Base-by-base conservation (phyloP, 2,888 invertebrate species). In the Tachina fera region DNA sequence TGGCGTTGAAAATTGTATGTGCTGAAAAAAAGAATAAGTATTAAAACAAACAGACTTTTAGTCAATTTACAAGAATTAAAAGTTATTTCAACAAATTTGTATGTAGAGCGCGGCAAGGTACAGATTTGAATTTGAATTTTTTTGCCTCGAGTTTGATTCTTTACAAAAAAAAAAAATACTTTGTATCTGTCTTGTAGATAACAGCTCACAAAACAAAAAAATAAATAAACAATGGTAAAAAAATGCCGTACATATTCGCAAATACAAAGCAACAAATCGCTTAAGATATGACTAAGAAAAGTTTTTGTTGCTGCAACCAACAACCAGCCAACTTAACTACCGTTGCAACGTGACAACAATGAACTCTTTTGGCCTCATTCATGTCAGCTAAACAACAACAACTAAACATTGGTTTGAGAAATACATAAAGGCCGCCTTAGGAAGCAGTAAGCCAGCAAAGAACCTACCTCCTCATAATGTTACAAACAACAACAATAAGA, bases 321-420 rank as follows among this genome's bases (percentile, higher is more conserved):
- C 71, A 79, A 56, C 71, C 74, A 81, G 74, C 51, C 56, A 81
- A 81, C 75, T 82, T 74, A 85, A 79, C 84, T 72, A 81, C 81
- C 85, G 85, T 85, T 86, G 85, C 85, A 87, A 85, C 87, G 87
- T 87, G 88, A 87, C 87, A 87, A 88, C 87, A 87, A 87, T 87
- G 87, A 88, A 88, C 87, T 87, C 85, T 87, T 86, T 79, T 87
- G 87, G 87, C 87, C 87, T 83, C 84, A 84, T 88, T 87, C 84
- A 86, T 83, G 75, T 60, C 53, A 72, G 71, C 51, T 56, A 67
- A 67, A 81, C 31, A 16, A 79, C 45, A 61, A 71, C 19, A 61
- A 56, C 72, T 39, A 78, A 72, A 77, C 49, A 31, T 53, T 16
- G 53, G 49, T 51, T 61, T 49, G 5, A 79, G 79, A 75, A 67